Evolutionary conservation across 1,140 invertebrate genomes (phyloP).

Genomic region (Ceratoteleas bidentatus): DNA sequence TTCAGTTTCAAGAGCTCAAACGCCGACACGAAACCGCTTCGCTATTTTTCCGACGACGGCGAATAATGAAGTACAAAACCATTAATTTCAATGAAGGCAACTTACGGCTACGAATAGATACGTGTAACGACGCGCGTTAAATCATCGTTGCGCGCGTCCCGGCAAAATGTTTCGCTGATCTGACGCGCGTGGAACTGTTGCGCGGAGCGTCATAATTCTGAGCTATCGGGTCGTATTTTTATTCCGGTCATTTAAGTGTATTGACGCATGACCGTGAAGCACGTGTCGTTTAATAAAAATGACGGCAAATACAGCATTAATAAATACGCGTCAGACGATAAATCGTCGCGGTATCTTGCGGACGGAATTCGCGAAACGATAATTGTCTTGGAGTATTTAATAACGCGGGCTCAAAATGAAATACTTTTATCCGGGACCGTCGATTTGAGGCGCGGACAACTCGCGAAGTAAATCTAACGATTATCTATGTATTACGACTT

Average conservation of each 20-base stretch:
- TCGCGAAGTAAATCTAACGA: constrained; percentile 52
- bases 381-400: constrained; percentile 8
- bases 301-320: constrained; percentile 12
- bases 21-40: too few relatives aligned
- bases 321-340: constrained; percentile 14
- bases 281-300: constrained; percentile 34
- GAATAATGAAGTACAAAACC: not conserved
- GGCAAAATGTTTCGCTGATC: constrained; percentile 26
- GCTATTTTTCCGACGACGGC: too few relatives aligned
- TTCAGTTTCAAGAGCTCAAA: too few relatives aligned
- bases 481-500: constrained; percentile 59
- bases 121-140: constrained; percentile 10
- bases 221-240: constrained; percentile 46
- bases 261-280: constrained; percentile 29
- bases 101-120: constrained; percentile 15
- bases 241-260: constrained; percentile 34
- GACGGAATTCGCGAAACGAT: constrained; percentile 6
- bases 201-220: constrained; percentile 30
- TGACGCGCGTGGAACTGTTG: constrained; percentile 19
- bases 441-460: constrained; percentile 39
- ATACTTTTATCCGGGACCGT: constrained; percentile 40
- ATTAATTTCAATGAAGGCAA: constrained; percentile 8
- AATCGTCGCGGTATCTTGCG: not conserved
- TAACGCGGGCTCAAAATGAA: constrained; percentile 13
- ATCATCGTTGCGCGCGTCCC: constrained; percentile 19